Conservation (phyloP, 2,888 invertebrate species). For the Emesis castigata region DNA sequence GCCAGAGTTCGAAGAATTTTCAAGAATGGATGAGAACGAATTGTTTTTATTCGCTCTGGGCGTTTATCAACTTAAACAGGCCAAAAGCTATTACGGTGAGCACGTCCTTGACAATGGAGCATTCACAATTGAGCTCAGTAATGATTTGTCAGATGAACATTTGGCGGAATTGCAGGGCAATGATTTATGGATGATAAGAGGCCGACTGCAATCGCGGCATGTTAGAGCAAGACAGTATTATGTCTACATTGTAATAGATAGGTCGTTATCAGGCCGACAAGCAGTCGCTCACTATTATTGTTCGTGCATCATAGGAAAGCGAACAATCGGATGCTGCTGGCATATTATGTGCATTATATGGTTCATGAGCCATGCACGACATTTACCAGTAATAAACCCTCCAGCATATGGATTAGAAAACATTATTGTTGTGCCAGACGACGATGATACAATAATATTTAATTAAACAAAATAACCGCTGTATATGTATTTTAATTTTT, state of each 20-base stretch:
- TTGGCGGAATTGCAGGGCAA: no score
- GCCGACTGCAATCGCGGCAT: no score
- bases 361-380: conserved; percentile 6
- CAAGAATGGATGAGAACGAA: conserved; percentile 15
- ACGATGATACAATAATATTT: background rate
- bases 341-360: conserved; percentile 12
- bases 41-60: conserved; percentile 13
- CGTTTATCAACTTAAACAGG: conserved; percentile 10
- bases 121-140: no score
- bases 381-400: background rate
- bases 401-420: conserved; percentile 1
- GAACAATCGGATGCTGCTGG: background rate
- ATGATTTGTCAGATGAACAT: no score
- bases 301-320: background rate
- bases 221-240: conserved; percentile 15
- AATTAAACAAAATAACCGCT: background rate
- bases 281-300: background rate
- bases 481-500: background rate
- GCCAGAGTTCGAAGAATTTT: conserved; percentile 20
- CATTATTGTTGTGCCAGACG: background rate
- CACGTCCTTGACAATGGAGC: no score
- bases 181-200: no score
- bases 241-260: conserved; percentile 7
- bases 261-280: background rate
- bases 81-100: no score